phyloP scores from a whole-genome alignment of 2,797 vertebrate genomes.

The Fringilla coelebs region DNA sequence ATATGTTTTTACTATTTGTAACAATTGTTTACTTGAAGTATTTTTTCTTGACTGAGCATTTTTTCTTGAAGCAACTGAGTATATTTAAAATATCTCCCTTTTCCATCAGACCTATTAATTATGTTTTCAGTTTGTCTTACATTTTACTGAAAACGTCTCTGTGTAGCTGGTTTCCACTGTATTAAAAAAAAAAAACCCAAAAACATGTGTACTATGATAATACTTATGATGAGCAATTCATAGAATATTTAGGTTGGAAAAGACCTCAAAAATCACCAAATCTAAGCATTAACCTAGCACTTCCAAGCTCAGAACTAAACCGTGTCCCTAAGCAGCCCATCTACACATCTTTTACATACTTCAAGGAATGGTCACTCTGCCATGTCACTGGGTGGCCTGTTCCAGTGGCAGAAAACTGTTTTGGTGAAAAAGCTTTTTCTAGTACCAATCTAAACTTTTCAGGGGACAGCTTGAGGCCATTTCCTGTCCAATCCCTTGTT shows the following conservation, averaged over 20 bases:
- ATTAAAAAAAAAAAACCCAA: accelerated
- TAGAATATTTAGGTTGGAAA: neutral
- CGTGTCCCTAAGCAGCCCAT: neutral
- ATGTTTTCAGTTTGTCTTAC: neutral
- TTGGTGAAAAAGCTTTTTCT: neutral
- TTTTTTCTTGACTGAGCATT: neutral
- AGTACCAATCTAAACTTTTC: neutral
- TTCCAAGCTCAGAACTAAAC: neutral
- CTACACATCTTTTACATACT: neutral
- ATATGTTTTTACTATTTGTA: neutral
- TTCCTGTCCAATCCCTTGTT: neutral
- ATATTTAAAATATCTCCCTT: neutral
- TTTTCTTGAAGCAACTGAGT: neutral
- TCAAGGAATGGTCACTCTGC: neutral
- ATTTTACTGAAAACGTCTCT: neutral
- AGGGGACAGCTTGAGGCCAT: neutral
- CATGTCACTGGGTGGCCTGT: neutral
- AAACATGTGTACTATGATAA: neutral
- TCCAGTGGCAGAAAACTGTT: neutral
- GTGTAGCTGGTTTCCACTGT: neutral
- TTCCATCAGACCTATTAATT: neutral
- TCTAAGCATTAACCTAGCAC: neutral
- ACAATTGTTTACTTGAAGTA: neutral
- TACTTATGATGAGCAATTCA: neutral
- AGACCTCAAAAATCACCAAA: neutral